Percentiles rank a stretch among this genome's conserved stretches.
phyloP scores from a whole-genome alignment of 2,113 vertebrate species.

The Cochlearius cochlearius region DNA sequence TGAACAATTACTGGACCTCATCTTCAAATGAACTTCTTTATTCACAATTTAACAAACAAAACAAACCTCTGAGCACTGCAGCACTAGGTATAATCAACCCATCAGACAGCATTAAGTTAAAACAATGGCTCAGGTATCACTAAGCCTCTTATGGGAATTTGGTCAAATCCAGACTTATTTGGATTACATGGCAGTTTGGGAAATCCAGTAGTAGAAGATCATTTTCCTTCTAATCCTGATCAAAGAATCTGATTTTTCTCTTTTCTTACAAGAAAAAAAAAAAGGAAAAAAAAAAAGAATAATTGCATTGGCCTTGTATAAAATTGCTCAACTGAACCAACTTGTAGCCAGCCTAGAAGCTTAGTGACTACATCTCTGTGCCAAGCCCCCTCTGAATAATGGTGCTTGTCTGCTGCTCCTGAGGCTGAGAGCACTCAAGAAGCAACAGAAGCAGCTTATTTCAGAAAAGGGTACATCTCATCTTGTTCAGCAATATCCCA shows the following conservation, averaged over 20 bases:
- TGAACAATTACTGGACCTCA: background rate
- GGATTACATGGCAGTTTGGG: constrained; percentile 41
- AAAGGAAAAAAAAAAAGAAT: background rate
- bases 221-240: constrained; percentile 29
- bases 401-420: background rate
- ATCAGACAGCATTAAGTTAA: constrained; percentile 11
- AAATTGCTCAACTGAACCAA: constrained; percentile 35
- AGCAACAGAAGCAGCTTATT: background rate
- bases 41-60: background rate
- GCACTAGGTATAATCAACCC: background rate
- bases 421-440: background rate
- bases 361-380: background rate
- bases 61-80: background rate
- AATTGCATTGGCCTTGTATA: background rate
- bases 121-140: constrained; percentile 48
- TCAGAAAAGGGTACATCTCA: background rate
- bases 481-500: background rate
- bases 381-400: constrained; percentile 27
- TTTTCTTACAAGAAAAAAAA: background rate
- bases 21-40: background rate
- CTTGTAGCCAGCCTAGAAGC: background rate
- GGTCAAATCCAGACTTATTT: constrained; percentile 40
- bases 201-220: constrained; percentile 4
- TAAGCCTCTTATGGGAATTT: constrained; percentile 39
- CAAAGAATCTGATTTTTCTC: background rate